These are phyloP conservation scores for Alosa sapidissima DNA, from an alignment of 2,797 vertebrate genomes.

Conservation along the genomic window DNA sequence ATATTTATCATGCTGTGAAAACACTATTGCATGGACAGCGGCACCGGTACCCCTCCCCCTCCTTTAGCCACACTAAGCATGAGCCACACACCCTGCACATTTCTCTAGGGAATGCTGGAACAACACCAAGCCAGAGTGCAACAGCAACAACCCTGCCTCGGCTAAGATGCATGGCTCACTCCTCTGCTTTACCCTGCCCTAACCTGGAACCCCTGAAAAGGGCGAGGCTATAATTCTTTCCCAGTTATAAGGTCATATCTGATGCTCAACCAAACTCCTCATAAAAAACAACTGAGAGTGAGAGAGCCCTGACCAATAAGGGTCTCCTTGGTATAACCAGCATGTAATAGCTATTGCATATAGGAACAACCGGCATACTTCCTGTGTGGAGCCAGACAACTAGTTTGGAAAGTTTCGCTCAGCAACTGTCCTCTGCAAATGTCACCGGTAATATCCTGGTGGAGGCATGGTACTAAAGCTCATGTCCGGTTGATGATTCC, in stretches of 20 bases:
- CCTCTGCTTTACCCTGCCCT: neutral
- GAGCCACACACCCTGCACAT: neutral
- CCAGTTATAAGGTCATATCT: constrained; percentile 12
- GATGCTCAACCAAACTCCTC: neutral
- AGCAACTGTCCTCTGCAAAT: neutral
- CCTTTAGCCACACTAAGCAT: neutral
- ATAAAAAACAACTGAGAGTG: constrained; percentile 1
- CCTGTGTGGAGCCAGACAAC: neutral
- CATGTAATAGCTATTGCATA: neutral
- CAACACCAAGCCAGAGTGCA: neutral
- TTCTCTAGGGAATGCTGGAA: neutral
- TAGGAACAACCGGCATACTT: neutral
- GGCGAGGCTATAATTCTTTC: neutral
- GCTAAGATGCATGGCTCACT: neutral
- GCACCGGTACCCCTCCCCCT: neutral
- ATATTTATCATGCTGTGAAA: neutral
- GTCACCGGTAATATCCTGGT: neutral
- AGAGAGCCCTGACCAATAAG: neutral
- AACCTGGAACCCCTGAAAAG: neutral
- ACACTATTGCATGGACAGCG: neutral
- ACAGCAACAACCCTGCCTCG: neutral
- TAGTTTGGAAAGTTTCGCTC: constrained; percentile 2
- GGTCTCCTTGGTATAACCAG: neutral
- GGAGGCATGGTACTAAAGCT: neutral
- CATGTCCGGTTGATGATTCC: neutral